A percentile compares a stretch with the other conserved stretches of the same genome.
These are phyloP conservation scores for Otus scops DNA, from an alignment of 2,797 vertebrate species.

Conservation along the genomic window DNA sequence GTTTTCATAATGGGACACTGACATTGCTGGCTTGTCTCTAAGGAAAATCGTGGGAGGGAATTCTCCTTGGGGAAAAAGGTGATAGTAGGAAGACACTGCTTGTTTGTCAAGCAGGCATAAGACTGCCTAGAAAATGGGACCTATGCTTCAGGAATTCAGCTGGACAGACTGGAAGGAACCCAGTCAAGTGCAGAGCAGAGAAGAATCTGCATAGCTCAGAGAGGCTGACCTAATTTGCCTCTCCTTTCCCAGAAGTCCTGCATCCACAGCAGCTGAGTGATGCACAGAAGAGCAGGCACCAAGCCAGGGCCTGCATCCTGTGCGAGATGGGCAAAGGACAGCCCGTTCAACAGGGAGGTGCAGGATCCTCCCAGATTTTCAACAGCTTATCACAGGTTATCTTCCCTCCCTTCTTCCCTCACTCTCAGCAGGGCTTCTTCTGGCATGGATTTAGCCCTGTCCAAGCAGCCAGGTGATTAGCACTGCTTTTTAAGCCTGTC, in stretches of 20 bases:
- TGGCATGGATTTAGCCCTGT: neutral
- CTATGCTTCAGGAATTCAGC: neutral
- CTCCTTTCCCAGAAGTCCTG: neutral
- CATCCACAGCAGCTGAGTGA: neutral
- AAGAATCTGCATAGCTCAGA: neutral
- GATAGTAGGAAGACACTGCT: neutral
- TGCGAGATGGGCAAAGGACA: neutral
- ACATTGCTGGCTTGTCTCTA: neutral
- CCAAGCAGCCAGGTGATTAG: neutral
- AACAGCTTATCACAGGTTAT: neutral
- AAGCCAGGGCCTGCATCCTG: neutral
- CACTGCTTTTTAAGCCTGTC: neutral
- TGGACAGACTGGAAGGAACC: neutral
- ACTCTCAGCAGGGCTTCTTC: neutral
- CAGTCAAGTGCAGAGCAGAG: neutral
- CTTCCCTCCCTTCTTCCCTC: neutral
- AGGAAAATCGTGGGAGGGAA: neutral
- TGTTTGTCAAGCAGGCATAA: neutral
- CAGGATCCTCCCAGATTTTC: neutral
- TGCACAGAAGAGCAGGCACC: neutral
- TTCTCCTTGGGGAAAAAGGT: neutral
- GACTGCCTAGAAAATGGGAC: neutral
- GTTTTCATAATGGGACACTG: neutral
- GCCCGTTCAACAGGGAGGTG: neutral
- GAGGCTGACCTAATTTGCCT: neutral